A percentile compares a stretch with the other conserved stretches of the same genome.
These are phyloP conservation scores for Rhaphigaster nebulosa DNA, from an alignment of 2,888 invertebrate genomes.

Conservation along the genomic window DNA sequence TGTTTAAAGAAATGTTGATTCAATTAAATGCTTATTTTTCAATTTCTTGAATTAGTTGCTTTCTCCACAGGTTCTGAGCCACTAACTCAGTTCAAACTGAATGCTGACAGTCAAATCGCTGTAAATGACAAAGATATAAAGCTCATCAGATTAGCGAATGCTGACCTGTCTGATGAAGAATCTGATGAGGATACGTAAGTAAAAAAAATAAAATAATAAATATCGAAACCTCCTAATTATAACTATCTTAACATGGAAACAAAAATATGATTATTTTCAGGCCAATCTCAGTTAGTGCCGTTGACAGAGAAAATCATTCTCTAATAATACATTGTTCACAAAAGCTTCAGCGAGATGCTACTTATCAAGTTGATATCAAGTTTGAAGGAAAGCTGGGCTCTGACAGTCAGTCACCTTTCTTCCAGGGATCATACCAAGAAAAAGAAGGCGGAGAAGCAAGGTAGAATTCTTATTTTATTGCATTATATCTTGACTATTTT, in stretches of 20 bases:
- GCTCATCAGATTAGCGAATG: constrained; percentile 64
- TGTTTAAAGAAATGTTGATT: not conserved
- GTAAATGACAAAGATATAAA: constrained; percentile 65
- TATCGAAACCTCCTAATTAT: not conserved
- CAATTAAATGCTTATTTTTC: not conserved
- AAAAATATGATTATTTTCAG: constrained; percentile 58
- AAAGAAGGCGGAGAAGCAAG: constrained; percentile 66
- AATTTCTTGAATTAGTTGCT: not conserved
- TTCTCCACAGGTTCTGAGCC: constrained; percentile 61
- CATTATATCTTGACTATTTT: not conserved
- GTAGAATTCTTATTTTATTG: constrained; percentile 52
- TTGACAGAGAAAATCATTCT: constrained; percentile 64
- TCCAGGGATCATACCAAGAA: constrained; percentile 76
- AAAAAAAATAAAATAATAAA: not conserved
- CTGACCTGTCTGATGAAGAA: constrained; percentile 66
- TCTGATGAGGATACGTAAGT: constrained; percentile 66
- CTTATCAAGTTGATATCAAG: constrained; percentile 75
- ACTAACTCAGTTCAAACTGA: constrained; percentile 63
- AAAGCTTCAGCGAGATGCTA: constrained; percentile 67
- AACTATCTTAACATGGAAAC: not conserved
- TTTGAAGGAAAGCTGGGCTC: constrained; percentile 78
- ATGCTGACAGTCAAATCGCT: constrained; percentile 64
- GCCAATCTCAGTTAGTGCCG: constrained; percentile 63
- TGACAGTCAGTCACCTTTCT: constrained; percentile 78
- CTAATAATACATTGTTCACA: constrained; percentile 64